Percentiles rank a stretch among this genome's conserved stretches.
Evolutionary conservation across 2,888 invertebrate genomes (phyloP).

Genomic region (Hyppa rectilinea): DNA sequence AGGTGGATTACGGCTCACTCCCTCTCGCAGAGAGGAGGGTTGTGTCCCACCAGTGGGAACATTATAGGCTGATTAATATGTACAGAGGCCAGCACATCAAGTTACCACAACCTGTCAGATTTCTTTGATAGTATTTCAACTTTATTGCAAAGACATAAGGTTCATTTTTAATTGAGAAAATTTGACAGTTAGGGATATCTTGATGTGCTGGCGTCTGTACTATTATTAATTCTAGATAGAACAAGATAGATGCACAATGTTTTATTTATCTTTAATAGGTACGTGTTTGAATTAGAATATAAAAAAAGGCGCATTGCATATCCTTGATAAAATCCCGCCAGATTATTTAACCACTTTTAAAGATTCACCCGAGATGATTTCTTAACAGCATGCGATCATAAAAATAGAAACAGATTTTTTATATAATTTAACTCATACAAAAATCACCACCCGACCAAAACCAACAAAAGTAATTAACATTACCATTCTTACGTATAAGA

Average conservation of each 20-base stretch:
- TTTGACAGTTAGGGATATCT: too few relatives aligned
- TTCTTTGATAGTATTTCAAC: too few relatives aligned
- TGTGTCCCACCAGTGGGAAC: too few relatives aligned
- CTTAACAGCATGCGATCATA: not conserved
- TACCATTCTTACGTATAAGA: slow-evolving; percentile 35
- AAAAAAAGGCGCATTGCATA: not conserved
- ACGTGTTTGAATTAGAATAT: not conserved
- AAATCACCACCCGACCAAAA: slow-evolving; percentile 7
- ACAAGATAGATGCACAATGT: not conserved
- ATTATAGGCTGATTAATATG: too few relatives aligned
- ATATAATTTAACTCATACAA: slow-evolving; percentile 21
- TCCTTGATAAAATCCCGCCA: not conserved
- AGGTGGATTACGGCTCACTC: too few relatives aligned
- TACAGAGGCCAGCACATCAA: too few relatives aligned
- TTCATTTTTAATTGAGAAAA: too few relatives aligned
- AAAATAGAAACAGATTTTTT: slow-evolving; percentile 20
- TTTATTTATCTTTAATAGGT: not conserved
- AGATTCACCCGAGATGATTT: not conserved
- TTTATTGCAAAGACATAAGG: too few relatives aligned
- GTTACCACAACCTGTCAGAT: too few relatives aligned
- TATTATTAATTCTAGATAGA: not conserved
- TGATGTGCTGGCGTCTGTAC: too few relatives aligned
- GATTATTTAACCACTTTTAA: not conserved
- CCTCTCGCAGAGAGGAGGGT: too few relatives aligned
- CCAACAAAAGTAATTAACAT: slow-evolving; percentile 44